A percentile compares a stretch with the other conserved stretches of the same genome.
These are phyloP conservation scores for Tribolium freemani DNA, from an alignment of 2,888 invertebrate genomes.

Conservation along the genomic window DNA sequence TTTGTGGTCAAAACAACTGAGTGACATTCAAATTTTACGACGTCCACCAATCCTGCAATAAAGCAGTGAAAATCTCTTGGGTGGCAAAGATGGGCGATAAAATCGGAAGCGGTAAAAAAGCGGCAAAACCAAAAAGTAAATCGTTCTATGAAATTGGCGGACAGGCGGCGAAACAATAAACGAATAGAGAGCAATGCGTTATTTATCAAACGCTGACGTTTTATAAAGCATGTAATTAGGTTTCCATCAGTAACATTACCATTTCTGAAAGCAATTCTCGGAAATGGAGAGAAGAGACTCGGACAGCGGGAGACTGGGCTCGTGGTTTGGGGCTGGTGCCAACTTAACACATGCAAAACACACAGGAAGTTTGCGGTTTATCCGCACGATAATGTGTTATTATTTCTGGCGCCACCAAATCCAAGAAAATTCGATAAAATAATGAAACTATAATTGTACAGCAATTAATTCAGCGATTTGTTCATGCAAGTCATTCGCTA, in stretches of 20 bases:
- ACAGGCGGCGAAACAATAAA: conserved; percentile 42
- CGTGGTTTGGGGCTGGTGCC: conserved; percentile 43
- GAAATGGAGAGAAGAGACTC: conserved; percentile 48
- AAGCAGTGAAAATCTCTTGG: conserved; percentile 13
- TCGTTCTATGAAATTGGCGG: conserved; percentile 37
- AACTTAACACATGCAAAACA: conserved; percentile 56
- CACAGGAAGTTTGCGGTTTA: conserved; percentile 59
- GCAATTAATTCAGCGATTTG: not conserved
- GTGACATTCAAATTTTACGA: conserved; percentile 39
- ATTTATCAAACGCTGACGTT: conserved; percentile 56
- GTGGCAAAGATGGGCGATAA: conserved; percentile 32
- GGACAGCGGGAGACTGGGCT: conserved; percentile 49
- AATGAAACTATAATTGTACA: no score
- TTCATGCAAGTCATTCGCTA: not conserved
- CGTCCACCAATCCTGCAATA: conserved; percentile 7
- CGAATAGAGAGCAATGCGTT: conserved; percentile 47
- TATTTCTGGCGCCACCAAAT: conserved; percentile 53
- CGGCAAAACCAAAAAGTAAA: conserved; percentile 25
- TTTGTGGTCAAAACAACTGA: conserved; percentile 43
- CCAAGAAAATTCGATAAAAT: no score
- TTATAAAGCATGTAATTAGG: conserved; percentile 56
- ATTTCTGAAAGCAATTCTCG: conserved; percentile 49
- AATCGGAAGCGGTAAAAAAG: conserved; percentile 34
- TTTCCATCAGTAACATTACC: conserved; percentile 49
- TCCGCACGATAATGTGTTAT: conserved; percentile 49